Percentiles rank a stretch among this genome's conserved stretches.
These are phyloP conservation scores for Drosophila histrio DNA, from an alignment of 2,888 invertebrate species.

Conservation along the genomic window DNA sequence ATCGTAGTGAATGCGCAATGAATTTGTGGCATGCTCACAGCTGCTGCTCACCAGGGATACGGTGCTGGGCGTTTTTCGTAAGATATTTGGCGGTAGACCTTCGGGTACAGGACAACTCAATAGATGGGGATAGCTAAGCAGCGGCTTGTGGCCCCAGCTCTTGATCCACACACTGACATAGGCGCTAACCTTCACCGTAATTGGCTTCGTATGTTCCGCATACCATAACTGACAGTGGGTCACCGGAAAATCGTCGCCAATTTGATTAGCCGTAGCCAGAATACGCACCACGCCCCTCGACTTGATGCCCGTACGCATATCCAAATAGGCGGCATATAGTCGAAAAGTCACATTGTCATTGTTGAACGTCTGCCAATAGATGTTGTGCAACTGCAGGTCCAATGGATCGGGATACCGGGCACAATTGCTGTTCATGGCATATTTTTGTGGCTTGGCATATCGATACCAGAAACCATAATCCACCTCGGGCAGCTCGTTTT, in stretches of 20 bases:
- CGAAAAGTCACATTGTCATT: conserved; percentile 93
- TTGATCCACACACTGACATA: conserved; percentile 88
- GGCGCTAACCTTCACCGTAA: conserved; percentile 90
- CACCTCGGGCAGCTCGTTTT: conserved; percentile 61
- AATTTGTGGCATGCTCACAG: conserved; percentile 58
- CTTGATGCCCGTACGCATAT: conserved; percentile 89
- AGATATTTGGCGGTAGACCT: background rate
- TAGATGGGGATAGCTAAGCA: conserved; percentile 94
- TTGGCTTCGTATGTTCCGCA: conserved; percentile 90
- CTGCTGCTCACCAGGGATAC: conserved; percentile 54
- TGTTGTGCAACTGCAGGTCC: conserved; percentile 95
- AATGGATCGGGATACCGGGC: conserved; percentile 92
- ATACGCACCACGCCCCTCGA: conserved; percentile 89
- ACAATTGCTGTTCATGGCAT: conserved; percentile 85
- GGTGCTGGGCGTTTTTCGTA: conserved; percentile 21
- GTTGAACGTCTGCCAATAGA: conserved; percentile 94
- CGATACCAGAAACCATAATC: conserved; percentile 64
- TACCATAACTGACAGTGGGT: conserved; percentile 96
- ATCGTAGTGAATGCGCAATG: conserved; percentile 79
- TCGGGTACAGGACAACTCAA: conserved; percentile 93
- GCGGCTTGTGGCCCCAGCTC: conserved; percentile 94
- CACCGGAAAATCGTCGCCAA: conserved; percentile 86
- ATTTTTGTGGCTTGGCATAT: conserved; percentile 52
- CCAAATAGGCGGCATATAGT: conserved; percentile 94
- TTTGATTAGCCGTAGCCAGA: conserved; percentile 93